Evolutionary conservation across 2,113 vertebrate genomes (phyloP).

Genomic region (Sphyrna mokarran): DNA sequence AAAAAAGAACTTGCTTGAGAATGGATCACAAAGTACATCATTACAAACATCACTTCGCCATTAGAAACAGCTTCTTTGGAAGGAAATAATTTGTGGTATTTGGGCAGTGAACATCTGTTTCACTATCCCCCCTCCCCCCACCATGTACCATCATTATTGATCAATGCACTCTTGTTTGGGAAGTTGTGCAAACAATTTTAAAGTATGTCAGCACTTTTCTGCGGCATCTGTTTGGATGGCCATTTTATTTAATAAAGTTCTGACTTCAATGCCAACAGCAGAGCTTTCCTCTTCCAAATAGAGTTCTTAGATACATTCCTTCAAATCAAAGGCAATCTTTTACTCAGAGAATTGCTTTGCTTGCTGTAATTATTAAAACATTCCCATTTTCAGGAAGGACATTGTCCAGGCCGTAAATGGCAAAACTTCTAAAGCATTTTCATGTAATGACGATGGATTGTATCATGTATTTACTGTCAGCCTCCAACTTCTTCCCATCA

Average conservation of each 20-base stretch:
- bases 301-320: background rate
- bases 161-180: background rate
- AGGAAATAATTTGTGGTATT: background rate
- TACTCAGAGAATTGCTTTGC: background rate
- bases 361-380: background rate
- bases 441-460: background rate
- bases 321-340: background rate
- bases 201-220: background rate
- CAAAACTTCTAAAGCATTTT: background rate
- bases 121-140: background rate
- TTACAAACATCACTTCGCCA: background rate
- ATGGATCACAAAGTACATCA: background rate
- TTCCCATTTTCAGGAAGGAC: background rate
- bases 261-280: background rate
- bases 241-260: background rate
- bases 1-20: background rate
- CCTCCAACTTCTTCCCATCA: background rate
- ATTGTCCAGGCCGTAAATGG: background rate
- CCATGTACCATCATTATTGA: background rate
- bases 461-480: background rate
- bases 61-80: background rate
- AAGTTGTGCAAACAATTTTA: background rate
- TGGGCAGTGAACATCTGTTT: slow-evolving; percentile 1
- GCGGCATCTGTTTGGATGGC: background rate
- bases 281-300: background rate